Conservation (phyloP, 2,113 vertebrate species). For the Leucopternis melanops region DNA sequence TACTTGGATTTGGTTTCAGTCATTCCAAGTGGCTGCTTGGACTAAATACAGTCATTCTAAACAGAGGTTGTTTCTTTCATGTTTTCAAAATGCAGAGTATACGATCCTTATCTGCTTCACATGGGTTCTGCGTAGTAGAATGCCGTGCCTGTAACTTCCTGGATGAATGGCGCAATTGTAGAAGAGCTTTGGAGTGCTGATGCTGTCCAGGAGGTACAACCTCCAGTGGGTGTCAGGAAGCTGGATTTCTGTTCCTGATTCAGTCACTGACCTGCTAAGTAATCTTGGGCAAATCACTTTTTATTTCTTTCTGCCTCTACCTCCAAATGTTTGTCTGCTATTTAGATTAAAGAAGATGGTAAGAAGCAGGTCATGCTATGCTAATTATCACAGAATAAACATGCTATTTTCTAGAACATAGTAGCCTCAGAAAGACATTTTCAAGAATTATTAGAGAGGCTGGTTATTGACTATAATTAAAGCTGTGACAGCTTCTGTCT, state of each 20-base stretch:
- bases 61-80: not conserved
- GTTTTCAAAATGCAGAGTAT: not conserved
- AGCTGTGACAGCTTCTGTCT: not conserved
- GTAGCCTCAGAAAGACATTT: not conserved
- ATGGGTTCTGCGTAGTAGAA: not conserved
- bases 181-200: not conserved
- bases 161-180: not conserved
- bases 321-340: not conserved
- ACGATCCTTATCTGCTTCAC: not conserved
- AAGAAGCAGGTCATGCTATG: not conserved
- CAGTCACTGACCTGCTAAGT: not conserved
- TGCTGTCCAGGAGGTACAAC: not conserved
- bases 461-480: not conserved
- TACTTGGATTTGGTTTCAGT: constrained; percentile 68
- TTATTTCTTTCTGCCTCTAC: not conserved
- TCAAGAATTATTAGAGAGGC: not conserved
- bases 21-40: not conserved
- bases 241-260: not conserved
- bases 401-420: not conserved
- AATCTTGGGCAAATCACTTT: not conserved
- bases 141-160: not conserved
- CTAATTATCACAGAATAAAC: not conserved
- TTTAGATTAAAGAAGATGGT: not conserved
- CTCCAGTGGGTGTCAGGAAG: not conserved
- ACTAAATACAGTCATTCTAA: not conserved